These are phyloP conservation scores for Leucoraja ocellata DNA, from an alignment of 2,797 vertebrate species.

Conservation along the genomic window DNA sequence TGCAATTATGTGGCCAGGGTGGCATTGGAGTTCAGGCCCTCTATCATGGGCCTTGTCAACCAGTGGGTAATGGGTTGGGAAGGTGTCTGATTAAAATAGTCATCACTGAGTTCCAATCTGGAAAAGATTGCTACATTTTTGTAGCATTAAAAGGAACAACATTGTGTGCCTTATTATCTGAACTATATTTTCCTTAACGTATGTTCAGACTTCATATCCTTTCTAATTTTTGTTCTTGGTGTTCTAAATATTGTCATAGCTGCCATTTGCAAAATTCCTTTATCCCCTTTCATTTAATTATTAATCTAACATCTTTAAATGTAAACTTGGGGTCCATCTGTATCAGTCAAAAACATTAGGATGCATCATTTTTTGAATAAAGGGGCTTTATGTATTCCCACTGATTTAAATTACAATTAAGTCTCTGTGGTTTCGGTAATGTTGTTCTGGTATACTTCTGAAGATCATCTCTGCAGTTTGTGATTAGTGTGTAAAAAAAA, in stretches of 20 bases:
- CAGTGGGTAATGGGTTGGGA: too few species aligned
- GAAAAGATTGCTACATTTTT: too few species aligned
- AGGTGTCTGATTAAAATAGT: too few species aligned
- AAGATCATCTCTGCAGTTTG: neutral
- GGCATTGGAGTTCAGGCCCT: too few species aligned
- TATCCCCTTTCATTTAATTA: neutral
- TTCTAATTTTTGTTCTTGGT: neutral
- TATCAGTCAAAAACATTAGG: neutral
- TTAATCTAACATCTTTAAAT: neutral
- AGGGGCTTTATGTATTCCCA: neutral
- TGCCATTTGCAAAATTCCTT: neutral
- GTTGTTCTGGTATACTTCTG: neutral
- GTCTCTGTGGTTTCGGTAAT: neutral
- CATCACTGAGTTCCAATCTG: too few species aligned
- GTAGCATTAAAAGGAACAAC: too few species aligned
- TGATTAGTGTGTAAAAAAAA: neutral
- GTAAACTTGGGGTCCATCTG: neutral
- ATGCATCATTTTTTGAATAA: neutral
- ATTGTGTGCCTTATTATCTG: too few species aligned
- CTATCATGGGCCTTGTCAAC: too few species aligned
- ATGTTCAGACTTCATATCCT: neutral
- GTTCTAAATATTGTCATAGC: neutral
- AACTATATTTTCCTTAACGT: neutral
- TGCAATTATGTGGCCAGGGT: too few species aligned
- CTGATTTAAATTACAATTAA: neutral